phyloP scores from a whole-genome alignment of 2,888 invertebrate genomes.

The Dugesia japonica region DNA sequence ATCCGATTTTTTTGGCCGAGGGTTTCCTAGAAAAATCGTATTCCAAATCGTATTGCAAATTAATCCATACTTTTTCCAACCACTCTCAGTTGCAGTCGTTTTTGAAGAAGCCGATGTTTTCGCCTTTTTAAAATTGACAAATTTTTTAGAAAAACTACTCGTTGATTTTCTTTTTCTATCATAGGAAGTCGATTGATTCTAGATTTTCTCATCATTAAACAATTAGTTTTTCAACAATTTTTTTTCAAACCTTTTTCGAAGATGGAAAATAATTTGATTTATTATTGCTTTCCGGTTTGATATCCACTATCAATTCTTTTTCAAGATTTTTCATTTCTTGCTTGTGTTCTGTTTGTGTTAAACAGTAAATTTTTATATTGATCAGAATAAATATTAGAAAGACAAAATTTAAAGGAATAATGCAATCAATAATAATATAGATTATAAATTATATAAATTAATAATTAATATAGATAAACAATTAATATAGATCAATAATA shows the following conservation, averaged over 20 bases:
- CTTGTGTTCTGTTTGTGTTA: background rate
- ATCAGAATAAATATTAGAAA: too few species aligned
- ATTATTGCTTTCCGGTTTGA: background rate
- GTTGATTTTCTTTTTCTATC: conserved; percentile 11
- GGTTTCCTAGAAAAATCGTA: background rate
- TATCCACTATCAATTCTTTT: background rate
- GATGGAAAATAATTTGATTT: background rate
- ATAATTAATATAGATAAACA: too few species aligned
- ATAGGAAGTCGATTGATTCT: background rate
- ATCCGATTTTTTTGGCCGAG: background rate
- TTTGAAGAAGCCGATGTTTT: background rate
- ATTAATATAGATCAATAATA: too few species aligned
- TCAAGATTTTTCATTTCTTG: conserved; percentile 1
- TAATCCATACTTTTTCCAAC: background rate
- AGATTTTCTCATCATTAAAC: background rate
- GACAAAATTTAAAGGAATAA: too few species aligned
- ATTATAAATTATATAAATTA: too few species aligned
- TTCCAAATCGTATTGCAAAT: background rate
- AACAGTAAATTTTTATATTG: too few species aligned
- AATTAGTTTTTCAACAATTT: background rate
- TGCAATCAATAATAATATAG: too few species aligned
- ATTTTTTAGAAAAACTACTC: background rate
- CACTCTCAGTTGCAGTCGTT: background rate
- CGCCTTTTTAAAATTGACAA: background rate
- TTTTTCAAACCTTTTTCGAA: background rate